phyloP scores from a whole-genome alignment of 2,888 invertebrate species.

The Tortricodes alternella region DNA sequence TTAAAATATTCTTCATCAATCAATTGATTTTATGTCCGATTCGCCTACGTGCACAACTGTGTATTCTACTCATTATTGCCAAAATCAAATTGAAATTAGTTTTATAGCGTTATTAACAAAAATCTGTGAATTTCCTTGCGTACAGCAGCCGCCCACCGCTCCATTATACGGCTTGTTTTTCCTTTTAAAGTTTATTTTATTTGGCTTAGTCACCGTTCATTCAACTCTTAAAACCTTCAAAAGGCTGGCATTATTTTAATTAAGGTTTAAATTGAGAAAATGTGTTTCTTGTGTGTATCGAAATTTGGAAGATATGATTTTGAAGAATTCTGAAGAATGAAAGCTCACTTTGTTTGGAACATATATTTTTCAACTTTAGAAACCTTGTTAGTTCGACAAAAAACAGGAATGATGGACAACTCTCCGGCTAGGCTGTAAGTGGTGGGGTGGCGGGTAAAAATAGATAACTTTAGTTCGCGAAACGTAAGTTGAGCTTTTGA shows the following conservation, averaged over 20 bases:
- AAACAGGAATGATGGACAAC: too few relatives aligned
- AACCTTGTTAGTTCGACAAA: too few relatives aligned
- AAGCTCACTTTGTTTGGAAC: too few relatives aligned
- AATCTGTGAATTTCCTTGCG: conserved; percentile 54
- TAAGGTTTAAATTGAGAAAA: conserved; percentile 16
- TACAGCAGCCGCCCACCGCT: conserved; percentile 55
- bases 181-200: conserved; percentile 52
- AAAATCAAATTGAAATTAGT: conserved; percentile 40
- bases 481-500: too few relatives aligned
- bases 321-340: too few relatives aligned
- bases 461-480: too few relatives aligned
- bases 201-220: conserved; percentile 45
- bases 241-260: conserved; percentile 18
- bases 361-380: too few relatives aligned
- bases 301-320: background rate
- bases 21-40: background rate
- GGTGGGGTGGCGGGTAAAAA: too few relatives aligned
- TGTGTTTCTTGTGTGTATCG: conserved; percentile 3
- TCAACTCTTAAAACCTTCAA: conserved; percentile 39
- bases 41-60: conserved; percentile 23
- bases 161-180: conserved; percentile 42
- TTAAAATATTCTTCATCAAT: background rate
- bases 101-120: conserved; percentile 61
- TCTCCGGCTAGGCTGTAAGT: too few relatives aligned
- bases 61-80: conserved; percentile 26